Evolutionary conservation across 2,113 vertebrate species (phyloP).

Genomic region (Synchiropus splendidus): DNA sequence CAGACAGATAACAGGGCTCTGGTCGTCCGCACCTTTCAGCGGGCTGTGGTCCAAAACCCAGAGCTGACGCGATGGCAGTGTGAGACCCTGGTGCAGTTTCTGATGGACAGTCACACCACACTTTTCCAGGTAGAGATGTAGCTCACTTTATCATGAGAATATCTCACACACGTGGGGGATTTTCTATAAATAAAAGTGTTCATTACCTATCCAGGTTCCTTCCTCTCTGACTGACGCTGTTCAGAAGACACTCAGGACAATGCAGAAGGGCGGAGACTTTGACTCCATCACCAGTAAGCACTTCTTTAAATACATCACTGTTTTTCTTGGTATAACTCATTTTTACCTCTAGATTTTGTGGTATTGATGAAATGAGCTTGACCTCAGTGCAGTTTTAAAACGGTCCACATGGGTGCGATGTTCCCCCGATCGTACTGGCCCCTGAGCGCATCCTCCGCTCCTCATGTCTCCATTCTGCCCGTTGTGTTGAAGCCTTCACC

Average conservation of each 20-base stretch:
- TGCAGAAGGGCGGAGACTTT: conserved; percentile 69
- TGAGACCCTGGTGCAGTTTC: conserved; percentile 69
- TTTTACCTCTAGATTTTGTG: neutral
- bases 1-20: conserved; percentile 70
- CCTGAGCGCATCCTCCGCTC: neutral
- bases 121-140: conserved; percentile 82
- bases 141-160: too few relatives aligned
- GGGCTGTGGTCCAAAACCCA: conserved; percentile 68
- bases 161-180: too few relatives aligned
- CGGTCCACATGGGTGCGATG: too few relatives aligned
- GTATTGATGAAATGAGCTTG: too few relatives aligned
- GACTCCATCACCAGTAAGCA: conserved; percentile 66
- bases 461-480: neutral
- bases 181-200: neutral
- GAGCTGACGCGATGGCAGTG: conserved; percentile 58
- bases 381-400: neutral
- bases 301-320: too few relatives aligned
- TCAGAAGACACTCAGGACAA: conserved; percentile 62
- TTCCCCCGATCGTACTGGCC: neutral
- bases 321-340: too few relatives aligned
- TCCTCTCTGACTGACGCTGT: conserved; percentile 69
- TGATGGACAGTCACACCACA: conserved; percentile 66
- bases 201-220: conserved; percentile 56
- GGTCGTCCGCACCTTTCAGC: conserved; percentile 70
- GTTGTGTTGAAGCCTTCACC: conserved; percentile 62